Conservation (phyloP, 2,113 vertebrate species). For the Indicator maculatus region DNA sequence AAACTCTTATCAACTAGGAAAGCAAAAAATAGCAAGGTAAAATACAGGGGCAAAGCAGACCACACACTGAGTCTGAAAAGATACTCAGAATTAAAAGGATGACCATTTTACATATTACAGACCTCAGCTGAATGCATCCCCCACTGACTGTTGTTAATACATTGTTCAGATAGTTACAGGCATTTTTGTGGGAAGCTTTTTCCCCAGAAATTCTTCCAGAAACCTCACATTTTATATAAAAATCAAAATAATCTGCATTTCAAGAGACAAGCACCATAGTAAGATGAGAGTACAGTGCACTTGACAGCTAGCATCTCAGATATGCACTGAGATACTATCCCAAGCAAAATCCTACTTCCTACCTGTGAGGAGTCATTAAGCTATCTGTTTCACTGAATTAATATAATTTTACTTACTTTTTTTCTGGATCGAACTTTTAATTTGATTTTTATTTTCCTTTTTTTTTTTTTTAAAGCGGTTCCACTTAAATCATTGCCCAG, state of each 20-base stretch:
- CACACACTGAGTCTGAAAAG: not conserved
- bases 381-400: not conserved
- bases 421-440: not conserved
- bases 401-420: not conserved
- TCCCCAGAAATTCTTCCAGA: not conserved
- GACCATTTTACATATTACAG: not conserved
- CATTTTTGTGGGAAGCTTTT: not conserved
- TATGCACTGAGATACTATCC: not conserved
- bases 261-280: not conserved
- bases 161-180: not conserved
- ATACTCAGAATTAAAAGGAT: not conserved
- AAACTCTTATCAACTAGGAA: constrained; percentile 27
- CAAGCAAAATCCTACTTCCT: not conserved
- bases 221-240: not conserved
- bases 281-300: not conserved
- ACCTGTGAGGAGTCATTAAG: not conserved
- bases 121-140: not conserved
- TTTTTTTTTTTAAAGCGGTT: not conserved
- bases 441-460: not conserved
- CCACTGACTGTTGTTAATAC: not conserved
- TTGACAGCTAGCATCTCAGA: not conserved
- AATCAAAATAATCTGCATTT: not conserved
- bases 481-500: not conserved
- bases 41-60: not conserved
- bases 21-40: not conserved